Percentiles rank a stretch among this genome's conserved stretches.
phyloP scores from a whole-genome alignment of 2,113 vertebrate genomes.

The Theristicus caerulescens region DNA sequence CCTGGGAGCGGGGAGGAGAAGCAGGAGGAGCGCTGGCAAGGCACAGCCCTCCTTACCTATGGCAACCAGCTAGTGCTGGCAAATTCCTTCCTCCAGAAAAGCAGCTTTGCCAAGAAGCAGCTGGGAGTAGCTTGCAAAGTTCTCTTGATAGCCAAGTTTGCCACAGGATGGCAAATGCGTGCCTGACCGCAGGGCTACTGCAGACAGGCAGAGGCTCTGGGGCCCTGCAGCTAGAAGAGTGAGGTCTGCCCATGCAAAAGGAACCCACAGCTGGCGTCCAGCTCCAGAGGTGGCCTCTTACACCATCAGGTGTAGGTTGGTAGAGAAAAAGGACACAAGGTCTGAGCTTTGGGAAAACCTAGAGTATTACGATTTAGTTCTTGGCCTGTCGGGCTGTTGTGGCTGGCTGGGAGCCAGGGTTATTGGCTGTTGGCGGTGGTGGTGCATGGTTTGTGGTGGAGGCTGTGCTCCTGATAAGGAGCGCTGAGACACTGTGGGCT shows the following conservation, averaged over 20 bases:
- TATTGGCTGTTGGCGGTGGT: neutral
- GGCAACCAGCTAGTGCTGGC: neutral
- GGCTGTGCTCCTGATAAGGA: neutral
- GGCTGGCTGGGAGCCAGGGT: neutral
- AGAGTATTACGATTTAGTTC: neutral
- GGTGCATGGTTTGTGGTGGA: neutral
- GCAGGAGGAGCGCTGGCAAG: accelerated
- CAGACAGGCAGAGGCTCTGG: neutral
- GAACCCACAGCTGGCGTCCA: neutral
- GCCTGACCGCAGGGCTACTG: neutral
- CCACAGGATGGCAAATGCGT: neutral
- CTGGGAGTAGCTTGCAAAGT: neutral
- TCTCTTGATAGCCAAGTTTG: neutral
- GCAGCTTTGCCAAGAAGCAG: neutral
- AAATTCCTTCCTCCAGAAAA: neutral
- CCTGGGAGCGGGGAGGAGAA: neutral
- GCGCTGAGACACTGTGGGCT: neutral
- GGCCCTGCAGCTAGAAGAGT: neutral
- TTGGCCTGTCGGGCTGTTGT: neutral
- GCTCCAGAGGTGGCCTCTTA: neutral
- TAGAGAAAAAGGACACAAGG: neutral
- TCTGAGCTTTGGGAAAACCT: neutral
- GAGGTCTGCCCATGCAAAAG: neutral
- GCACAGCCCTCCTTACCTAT: neutral
- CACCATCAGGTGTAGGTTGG: neutral